Conservation (phyloP, 2,113 vertebrate species). For the Lagopus muta region DNA sequence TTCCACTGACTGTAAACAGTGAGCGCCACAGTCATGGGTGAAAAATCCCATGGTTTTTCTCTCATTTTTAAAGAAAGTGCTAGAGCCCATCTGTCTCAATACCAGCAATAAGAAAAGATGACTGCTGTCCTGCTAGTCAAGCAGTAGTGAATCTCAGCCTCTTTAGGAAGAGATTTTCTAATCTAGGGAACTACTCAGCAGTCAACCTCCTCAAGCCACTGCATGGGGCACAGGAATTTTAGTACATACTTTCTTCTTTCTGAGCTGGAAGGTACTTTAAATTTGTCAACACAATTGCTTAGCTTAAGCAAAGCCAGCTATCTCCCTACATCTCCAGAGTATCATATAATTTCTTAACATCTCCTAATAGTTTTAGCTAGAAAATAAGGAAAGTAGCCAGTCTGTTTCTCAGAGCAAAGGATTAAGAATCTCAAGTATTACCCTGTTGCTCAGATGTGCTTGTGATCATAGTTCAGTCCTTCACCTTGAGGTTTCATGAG, state of each 20-base stretch:
- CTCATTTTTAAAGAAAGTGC: not conserved
- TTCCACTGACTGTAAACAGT: not conserved
- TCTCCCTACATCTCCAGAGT: conserved; percentile 16
- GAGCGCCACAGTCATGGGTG: not conserved
- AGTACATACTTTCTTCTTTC: not conserved
- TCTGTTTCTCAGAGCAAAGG: not conserved
- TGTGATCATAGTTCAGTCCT: not conserved
- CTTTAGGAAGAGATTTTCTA: not conserved
- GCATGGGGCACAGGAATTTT: not conserved
- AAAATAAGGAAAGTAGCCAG: not conserved
- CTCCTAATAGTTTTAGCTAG: not conserved
- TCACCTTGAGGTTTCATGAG: not conserved
- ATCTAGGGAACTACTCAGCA: not conserved
- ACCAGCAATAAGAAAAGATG: not conserved
- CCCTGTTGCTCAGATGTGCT: not conserved
- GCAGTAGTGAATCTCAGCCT: not conserved
- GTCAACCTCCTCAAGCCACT: not conserved
- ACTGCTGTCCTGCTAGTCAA: not conserved
- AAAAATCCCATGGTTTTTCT: not conserved
- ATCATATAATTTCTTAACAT: not conserved
- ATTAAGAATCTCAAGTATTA: not conserved
- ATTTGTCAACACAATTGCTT: conserved; percentile 43
- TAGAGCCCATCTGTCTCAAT: not conserved
- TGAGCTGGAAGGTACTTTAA: conserved; percentile 11
- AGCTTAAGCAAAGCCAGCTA: conserved; percentile 38